Evolutionary conservation across 2,888 invertebrate genomes (phyloP).

Genomic region (Melieria omissa): DNA sequence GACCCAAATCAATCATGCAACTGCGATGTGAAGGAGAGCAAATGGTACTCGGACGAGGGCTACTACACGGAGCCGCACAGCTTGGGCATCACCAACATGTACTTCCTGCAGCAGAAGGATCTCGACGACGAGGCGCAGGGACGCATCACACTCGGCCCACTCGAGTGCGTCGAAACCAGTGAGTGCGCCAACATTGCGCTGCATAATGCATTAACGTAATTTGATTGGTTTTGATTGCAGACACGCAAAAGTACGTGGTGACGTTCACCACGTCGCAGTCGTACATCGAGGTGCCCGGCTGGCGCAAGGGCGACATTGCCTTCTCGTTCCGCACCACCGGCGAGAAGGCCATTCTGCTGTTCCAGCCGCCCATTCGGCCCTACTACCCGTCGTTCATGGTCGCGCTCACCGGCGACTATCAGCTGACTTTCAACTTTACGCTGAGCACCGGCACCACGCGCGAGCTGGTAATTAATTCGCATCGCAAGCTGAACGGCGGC

Average conservation of each 20-base stretch:
- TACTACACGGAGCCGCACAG: conserved; percentile 82
- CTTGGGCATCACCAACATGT: conserved; percentile 90
- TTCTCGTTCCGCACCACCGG: conserved; percentile 94
- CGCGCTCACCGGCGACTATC: conserved; percentile 86
- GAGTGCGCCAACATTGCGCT: conserved; percentile 62
- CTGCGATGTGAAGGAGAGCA: conserved; percentile 87
- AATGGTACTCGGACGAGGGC: conserved; percentile 91
- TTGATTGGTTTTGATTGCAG: conserved; percentile 65
- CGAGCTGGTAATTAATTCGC: conserved; percentile 84
- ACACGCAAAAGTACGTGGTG: conserved; percentile 91
- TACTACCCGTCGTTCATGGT: conserved; percentile 94
- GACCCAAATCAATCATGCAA: conserved; percentile 87
- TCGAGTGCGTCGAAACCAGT: conserved; percentile 96
- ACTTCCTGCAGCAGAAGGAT: conserved; percentile 87
- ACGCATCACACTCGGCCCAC: conserved; percentile 87
- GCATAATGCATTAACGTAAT: background rate
- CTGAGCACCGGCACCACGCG: conserved; percentile 85
- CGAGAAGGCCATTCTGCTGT: conserved; percentile 86
- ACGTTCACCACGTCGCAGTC: conserved; percentile 94
- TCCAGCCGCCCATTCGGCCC: conserved; percentile 89
- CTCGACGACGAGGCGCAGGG: conserved; percentile 85
- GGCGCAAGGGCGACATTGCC: conserved; percentile 91
- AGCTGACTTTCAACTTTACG: conserved; percentile 89
- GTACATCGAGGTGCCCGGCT: conserved; percentile 92
- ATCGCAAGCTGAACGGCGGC: conserved; percentile 85